Conservation (phyloP, 2,888 invertebrate genomes). For the Drepana falcataria region DNA sequence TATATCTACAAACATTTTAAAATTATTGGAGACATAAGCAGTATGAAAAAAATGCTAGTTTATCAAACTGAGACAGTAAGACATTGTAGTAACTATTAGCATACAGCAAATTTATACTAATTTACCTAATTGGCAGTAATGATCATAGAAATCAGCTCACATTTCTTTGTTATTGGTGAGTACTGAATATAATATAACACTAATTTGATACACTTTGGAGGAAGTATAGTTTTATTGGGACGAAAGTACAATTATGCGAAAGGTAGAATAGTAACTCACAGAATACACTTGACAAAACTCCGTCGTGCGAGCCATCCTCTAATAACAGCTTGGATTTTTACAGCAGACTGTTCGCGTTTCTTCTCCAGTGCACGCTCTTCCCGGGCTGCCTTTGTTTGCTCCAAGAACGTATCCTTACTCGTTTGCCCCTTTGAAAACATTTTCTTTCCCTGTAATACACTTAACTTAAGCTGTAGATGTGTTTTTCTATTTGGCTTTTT, state of each 20-base stretch:
- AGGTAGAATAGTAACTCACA: constrained; percentile 76
- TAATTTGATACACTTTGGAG: background rate
- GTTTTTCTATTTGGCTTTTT: constrained; percentile 29
- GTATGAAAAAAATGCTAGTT: too few relatives aligned
- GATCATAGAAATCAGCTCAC: background rate
- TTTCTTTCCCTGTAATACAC: constrained; percentile 21
- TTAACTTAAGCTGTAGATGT: constrained; percentile 19
- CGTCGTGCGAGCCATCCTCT: constrained; percentile 86
- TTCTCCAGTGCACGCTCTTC: constrained; percentile 93
- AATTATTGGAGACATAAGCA: too few relatives aligned
- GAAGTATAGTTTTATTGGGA: background rate
- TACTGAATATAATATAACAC: background rate
- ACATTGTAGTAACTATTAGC: background rate
- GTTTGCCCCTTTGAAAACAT: constrained; percentile 71
- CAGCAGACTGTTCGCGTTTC: constrained; percentile 85
- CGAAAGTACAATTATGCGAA: constrained; percentile 2
- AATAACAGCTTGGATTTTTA: constrained; percentile 85
- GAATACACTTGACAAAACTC: constrained; percentile 79
- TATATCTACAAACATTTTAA: too few relatives aligned
- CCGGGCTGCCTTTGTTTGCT: constrained; percentile 93
- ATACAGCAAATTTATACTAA: background rate
- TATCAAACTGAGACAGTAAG: background rate
- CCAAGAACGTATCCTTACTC: constrained; percentile 88
- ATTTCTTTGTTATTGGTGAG: background rate
- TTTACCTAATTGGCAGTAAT: background rate